phyloP scores from a whole-genome alignment of 2,797 vertebrate genomes.

The Notolabrus celidotus region DNA sequence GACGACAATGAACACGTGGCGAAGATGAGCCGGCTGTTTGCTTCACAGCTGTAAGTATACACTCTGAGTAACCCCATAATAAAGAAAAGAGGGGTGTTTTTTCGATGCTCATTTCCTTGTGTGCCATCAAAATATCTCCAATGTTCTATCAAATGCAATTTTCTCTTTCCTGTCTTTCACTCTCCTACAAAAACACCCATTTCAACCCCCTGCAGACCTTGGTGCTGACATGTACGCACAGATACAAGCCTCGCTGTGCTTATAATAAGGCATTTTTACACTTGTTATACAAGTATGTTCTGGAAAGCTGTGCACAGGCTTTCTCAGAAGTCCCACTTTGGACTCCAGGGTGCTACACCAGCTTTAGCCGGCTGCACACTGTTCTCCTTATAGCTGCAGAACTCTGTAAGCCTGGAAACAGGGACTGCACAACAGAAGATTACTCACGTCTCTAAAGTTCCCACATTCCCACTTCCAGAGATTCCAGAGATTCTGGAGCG shows the following conservation, averaged over 20 bases:
- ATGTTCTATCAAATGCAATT: constrained; percentile 5
- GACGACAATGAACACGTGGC: constrained; percentile 94
- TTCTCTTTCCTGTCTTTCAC: background rate
- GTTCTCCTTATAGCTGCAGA: constrained; percentile 66
- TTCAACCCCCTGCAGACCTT: too few species aligned
- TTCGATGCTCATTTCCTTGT: constrained; percentile 11
- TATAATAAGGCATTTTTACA: constrained; percentile 19
- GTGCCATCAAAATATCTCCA: background rate
- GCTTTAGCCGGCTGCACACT: constrained; percentile 65
- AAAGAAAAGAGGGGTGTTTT: background rate
- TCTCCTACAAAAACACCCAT: background rate
- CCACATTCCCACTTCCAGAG: constrained; percentile 71
- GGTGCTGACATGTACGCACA: background rate
- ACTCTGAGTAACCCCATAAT: background rate
- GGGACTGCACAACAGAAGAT: constrained; percentile 64
- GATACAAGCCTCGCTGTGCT: constrained; percentile 5
- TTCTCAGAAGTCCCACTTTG: constrained; percentile 67
- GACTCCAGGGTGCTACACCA: constrained; percentile 57
- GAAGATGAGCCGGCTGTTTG: constrained; percentile 97
- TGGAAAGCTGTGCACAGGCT: constrained; percentile 35
- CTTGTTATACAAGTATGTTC: constrained; percentile 25
- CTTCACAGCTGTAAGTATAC: constrained; percentile 91
- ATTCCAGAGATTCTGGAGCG: constrained; percentile 71
- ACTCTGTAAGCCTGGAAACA: constrained; percentile 66
- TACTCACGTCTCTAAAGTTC: constrained; percentile 63